Evolutionary conservation across 2,797 vertebrate species (phyloP).

Genomic region (Nannoperca obscura): DNA sequence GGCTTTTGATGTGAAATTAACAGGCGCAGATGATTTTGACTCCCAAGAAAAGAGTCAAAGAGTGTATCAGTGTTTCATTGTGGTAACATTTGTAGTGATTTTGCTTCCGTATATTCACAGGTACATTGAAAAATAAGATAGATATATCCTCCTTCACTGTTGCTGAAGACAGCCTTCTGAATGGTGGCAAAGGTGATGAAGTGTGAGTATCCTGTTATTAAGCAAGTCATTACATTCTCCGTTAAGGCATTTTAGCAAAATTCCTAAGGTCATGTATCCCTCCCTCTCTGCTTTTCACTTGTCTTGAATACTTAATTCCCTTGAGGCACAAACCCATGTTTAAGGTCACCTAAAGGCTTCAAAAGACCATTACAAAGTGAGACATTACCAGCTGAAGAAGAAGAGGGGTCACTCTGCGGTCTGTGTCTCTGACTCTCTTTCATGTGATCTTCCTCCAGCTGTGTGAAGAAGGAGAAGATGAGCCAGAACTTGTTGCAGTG

Average conservation of each 20-base stretch:
- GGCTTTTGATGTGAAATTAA: neutral
- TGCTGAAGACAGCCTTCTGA: slow-evolving; percentile 70
- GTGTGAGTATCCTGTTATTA: slow-evolving; percentile 77
- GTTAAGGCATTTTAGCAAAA: neutral
- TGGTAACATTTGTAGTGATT: neutral
- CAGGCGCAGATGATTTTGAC: neutral
- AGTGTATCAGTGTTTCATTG: neutral
- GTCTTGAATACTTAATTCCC: neutral
- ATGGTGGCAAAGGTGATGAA: slow-evolving; percentile 73
- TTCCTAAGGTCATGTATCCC: neutral
- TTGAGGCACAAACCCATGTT: neutral
- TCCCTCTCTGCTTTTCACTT: neutral
- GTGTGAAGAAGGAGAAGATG: slow-evolving; percentile 85
- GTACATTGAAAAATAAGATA: slow-evolving; percentile 71
- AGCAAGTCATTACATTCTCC: slow-evolving; percentile 5
- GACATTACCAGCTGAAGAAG: neutral
- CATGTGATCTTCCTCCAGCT: slow-evolving; percentile 59
- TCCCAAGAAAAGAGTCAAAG: neutral
- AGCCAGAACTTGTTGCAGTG: slow-evolving; percentile 89
- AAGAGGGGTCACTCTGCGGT: neutral
- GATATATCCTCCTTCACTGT: slow-evolving; percentile 62
- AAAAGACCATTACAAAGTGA: neutral
- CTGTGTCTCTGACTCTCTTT: slow-evolving; percentile 10
- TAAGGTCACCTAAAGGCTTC: neutral
- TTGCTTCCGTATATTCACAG: slow-evolving; percentile 56